Evolutionary conservation across 2,888 invertebrate species (phyloP).

Genomic region (Eucera pruinosa): DNA sequence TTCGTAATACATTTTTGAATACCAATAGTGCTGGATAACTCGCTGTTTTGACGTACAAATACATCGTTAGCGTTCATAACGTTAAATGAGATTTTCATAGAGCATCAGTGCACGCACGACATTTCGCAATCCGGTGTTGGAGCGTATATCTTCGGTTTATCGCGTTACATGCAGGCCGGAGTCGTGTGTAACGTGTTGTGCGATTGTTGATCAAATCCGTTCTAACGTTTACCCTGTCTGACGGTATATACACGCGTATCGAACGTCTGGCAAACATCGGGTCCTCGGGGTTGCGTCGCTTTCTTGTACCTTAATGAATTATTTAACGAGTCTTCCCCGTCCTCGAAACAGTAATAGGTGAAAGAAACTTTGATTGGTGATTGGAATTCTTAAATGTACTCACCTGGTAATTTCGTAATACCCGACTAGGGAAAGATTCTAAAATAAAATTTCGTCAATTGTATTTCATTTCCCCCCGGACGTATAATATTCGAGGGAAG

Average conservation of each 20-base stretch:
- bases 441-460: slow-evolving; percentile 23
- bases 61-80: too few relatives aligned
- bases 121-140: not conserved
- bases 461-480: not conserved
- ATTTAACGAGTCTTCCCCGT: not conserved
- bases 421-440: not conserved
- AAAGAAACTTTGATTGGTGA: not conserved
- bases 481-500: slow-evolving; percentile 11
- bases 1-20: too few relatives aligned
- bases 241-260: slow-evolving; percentile 20
- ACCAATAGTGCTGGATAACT: too few relatives aligned
- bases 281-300: slow-evolving; percentile 7
- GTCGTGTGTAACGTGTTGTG: slow-evolving; percentile 51
- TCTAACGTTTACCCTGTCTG: slow-evolving; percentile 26
- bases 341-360: not conserved
- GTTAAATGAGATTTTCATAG: too few relatives aligned
- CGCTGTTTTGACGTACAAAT: too few relatives aligned
- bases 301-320: slow-evolving; percentile 25
- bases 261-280: slow-evolving; percentile 20
- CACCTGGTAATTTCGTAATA: not conserved
- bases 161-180: slow-evolving; percentile 20
- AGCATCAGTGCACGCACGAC: not conserved
- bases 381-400: not conserved
- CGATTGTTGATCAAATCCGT: slow-evolving; percentile 39
- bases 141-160: slow-evolving; percentile 24